These are phyloP conservation scores for Iguana delicatissima DNA, from an alignment of 2,797 vertebrate genomes.

Conservation along the genomic window DNA sequence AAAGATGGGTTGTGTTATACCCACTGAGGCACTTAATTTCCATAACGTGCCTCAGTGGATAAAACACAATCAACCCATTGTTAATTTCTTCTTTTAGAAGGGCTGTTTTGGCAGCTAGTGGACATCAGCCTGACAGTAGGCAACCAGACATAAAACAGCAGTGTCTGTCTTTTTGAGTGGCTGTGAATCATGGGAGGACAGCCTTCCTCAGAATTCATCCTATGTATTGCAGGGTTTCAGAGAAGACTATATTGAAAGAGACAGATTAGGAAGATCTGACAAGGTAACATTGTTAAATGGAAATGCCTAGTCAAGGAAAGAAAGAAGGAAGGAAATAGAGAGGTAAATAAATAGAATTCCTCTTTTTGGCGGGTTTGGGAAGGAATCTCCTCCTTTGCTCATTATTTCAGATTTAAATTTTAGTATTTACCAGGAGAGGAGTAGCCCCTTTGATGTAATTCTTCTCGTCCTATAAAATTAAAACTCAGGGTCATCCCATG, in stretches of 20 bases:
- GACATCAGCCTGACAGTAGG: background rate
- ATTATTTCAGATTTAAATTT: background rate
- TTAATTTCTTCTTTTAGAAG: conserved; percentile 2
- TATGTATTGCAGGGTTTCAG: conserved; percentile 1
- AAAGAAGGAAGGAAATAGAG: too few relatives aligned
- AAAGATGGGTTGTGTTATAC: background rate
- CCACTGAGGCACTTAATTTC: background rate
- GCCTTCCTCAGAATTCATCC: background rate
- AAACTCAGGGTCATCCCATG: background rate
- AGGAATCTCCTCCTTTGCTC: too few relatives aligned
- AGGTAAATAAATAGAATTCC: too few relatives aligned
- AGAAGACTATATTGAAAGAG: background rate
- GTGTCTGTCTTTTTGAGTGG: background rate
- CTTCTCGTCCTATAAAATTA: background rate
- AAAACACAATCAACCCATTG: background rate
- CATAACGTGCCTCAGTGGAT: background rate
- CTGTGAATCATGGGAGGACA: background rate
- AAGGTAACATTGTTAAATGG: background rate
- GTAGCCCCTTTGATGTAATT: background rate
- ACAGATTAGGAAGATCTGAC: background rate
- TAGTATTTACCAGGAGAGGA: background rate
- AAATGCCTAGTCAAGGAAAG: background rate
- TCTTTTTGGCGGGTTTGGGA: too few relatives aligned
- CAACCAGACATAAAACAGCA: background rate
- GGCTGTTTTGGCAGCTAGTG: background rate